phyloP scores from a whole-genome alignment of 2,888 invertebrate species.

The Anagyrus pseudococci region DNA sequence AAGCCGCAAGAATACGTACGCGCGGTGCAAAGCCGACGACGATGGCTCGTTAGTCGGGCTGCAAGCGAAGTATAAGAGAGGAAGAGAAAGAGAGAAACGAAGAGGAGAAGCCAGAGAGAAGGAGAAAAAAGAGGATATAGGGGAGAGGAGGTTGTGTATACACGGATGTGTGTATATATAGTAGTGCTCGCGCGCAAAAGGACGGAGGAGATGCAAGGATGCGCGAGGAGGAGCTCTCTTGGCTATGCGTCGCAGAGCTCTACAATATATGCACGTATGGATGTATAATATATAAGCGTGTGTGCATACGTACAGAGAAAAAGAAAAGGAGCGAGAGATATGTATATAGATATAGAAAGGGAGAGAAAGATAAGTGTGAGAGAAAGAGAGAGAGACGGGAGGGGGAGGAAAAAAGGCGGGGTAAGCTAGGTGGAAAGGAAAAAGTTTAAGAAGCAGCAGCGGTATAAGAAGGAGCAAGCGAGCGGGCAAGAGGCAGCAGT shows the following conservation, averaged over 20 bases:
- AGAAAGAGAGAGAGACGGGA: conserved; percentile 3
- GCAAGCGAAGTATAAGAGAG: too few species aligned
- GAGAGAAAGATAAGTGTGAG: too few species aligned
- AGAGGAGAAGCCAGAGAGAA: too few species aligned
- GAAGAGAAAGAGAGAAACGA: too few species aligned
- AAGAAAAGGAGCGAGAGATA: too few species aligned
- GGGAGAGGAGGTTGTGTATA: conserved; percentile 34
- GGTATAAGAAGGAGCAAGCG: conserved; percentile 35
- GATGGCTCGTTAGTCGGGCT: conserved; percentile 54
- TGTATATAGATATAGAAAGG: too few species aligned
- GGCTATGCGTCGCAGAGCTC: too few species aligned
- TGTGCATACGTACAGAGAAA: too few species aligned
- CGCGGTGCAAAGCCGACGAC: conserved; percentile 24
- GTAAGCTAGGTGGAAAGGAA: conserved; percentile 31
- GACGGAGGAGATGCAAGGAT: conserved; percentile 3
- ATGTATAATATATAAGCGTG: too few species aligned
- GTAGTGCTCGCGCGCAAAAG: conserved; percentile 14
- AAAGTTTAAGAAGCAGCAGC: conserved; percentile 40
- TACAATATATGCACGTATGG: too few species aligned
- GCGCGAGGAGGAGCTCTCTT: too few species aligned
- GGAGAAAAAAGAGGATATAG: too few species aligned
- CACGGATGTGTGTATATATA: conserved; percentile 39
- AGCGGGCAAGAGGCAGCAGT: conserved; percentile 34
- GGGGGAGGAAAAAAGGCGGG: conserved; percentile 30
- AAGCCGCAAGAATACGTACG: neutral